phyloP scores from a whole-genome alignment of 2,113 vertebrate species.

The Mystacornis crossleyi region DNA sequence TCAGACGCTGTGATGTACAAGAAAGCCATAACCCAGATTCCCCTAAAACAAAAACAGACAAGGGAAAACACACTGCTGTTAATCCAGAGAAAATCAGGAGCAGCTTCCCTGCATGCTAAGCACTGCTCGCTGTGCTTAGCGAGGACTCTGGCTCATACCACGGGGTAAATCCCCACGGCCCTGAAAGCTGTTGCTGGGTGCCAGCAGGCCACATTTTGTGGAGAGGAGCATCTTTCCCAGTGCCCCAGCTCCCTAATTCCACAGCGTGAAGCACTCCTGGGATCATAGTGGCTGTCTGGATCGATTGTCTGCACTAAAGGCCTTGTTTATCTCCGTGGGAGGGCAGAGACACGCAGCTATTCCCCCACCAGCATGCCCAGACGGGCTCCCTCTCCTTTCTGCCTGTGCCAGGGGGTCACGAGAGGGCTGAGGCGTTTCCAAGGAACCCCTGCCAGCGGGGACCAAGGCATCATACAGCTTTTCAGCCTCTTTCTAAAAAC shows the following conservation, averaged over 20 bases:
- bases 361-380: neutral
- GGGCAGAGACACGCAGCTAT: neutral
- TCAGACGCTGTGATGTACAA: fast-evolving
- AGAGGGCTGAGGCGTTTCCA: neutral
- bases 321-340: neutral
- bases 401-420: neutral
- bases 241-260: neutral
- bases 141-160: neutral
- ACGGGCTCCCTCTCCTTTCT: neutral
- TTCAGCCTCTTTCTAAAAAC: neutral
- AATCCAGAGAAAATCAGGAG: slow-evolving; percentile 23
- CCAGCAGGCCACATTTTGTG: neutral
- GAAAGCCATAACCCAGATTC: slow-evolving; percentile 17
- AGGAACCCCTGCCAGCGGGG: neutral
- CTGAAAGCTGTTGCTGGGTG: neutral
- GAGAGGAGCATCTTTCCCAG: neutral
- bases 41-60: neutral
- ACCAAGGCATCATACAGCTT: neutral
- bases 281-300: neutral
- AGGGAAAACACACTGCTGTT: neutral
- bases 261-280: fast-evolving
- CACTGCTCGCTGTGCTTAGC: fast-evolving
- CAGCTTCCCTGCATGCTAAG: neutral
- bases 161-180: neutral
- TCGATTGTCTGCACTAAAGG: fast-evolving